Evolutionary conservation across 2,797 vertebrate genomes (phyloP), one percentile per base, ranked within the genome.

Genomic region (Anas capensis): DNA sequence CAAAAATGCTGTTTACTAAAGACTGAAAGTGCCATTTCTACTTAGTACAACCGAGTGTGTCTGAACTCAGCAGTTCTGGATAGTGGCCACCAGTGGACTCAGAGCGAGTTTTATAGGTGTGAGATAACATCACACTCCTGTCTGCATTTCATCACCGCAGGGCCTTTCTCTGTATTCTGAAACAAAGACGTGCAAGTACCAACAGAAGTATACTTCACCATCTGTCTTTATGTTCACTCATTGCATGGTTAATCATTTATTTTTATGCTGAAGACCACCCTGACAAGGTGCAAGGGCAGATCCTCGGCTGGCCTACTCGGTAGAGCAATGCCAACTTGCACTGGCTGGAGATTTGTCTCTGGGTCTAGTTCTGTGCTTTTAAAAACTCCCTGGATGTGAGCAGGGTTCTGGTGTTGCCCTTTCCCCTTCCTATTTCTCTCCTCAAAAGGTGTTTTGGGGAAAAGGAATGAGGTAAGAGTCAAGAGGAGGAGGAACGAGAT

Each of bases 71-170:
- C 57, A 71, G 91, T 40, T 91, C 96, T 96, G 97, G 96, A 97
- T 97, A 91, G 91, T 78, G 96, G 97, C 97, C 94, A 97, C 96
- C 79, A 8, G 90, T 82, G 98, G 98, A 95, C 97, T 94, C 86
- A 86, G 27, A 94, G 96, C 75, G 70, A 96, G 92, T 92, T 97
- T 97, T 97, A 91, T 93, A 75, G 91, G 96, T 81, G 82, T 77
- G 49, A 83, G 98, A 98, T 97, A 98, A 96, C 95, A 98, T 98
- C 97, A 82, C 7, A 44, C 91, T 97, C 69, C 96, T 40, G 96
- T 97, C 97, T 97, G 54, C 96, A 68, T 95, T 97, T 96, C 94
- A 85, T 88, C 96, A 95, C 97, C 97, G 21, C 87, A 71, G 97
- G 97, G 97, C 90, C 94, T 95, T 85, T 84, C 51, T 18, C 94